Percentiles rank a stretch among this genome's conserved stretches.
Evolutionary conservation across 2,113 vertebrate species (phyloP).

Genomic region (Anarhynchus alexandrinus): DNA sequence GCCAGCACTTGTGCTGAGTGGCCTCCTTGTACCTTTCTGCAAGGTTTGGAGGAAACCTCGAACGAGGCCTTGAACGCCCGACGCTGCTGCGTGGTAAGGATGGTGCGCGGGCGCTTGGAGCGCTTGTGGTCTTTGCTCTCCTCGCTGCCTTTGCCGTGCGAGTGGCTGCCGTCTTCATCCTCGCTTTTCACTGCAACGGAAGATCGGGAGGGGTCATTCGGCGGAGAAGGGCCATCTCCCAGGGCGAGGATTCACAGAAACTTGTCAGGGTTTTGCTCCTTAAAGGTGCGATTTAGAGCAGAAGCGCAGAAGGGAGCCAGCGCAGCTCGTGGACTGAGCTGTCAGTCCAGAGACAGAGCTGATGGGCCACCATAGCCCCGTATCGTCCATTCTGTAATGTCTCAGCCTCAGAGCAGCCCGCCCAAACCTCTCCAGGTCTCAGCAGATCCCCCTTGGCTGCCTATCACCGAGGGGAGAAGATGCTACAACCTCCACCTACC

Average conservation of each 20-base stretch:
- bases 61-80: slow-evolving; percentile 91
- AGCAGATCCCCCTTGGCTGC: background rate
- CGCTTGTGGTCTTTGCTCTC: slow-evolving; percentile 87
- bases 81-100: slow-evolving; percentile 89
- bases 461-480: background rate
- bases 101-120: slow-evolving; percentile 88
- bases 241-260: too few relatives aligned
- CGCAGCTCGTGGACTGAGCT: background rate
- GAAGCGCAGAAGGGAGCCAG: background rate
- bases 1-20: fast-evolving
- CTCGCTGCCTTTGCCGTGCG: slow-evolving; percentile 78
- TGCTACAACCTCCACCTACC: background rate
- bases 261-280: background rate
- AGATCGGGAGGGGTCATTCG: background rate
- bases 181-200: slow-evolving; percentile 84
- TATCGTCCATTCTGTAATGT: fast-evolving
- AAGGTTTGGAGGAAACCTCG: slow-evolving; percentile 91
- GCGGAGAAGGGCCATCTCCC: background rate
- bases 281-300: background rate
- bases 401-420: background rate
- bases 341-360: background rate
- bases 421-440: background rate
- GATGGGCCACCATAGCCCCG: background rate
- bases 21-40: slow-evolving; percentile 78
- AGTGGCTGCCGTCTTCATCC: slow-evolving; percentile 80